Conservation (phyloP, 2,888 invertebrate genomes). For the Aleiodes testaceus region DNA sequence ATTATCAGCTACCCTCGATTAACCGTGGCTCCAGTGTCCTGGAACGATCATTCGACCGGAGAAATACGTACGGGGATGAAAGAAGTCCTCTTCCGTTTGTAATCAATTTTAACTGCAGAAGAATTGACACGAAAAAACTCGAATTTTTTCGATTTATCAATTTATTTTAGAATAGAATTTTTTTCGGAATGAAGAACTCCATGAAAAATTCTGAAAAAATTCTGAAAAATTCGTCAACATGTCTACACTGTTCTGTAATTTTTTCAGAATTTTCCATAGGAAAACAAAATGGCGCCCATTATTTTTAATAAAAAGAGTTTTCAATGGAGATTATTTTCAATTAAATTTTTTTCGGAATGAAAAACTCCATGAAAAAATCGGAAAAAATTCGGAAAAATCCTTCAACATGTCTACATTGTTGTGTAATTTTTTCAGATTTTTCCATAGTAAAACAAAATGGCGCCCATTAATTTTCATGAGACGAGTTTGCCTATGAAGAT, state of each 20-base stretch:
- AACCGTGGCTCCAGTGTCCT: slow-evolving; percentile 40
- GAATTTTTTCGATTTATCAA: too few species aligned
- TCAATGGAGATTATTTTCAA: slow-evolving; percentile 56
- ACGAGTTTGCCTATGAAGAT: slow-evolving; percentile 51
- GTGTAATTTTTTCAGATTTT: neutral
- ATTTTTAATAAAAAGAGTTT: slow-evolving; percentile 6
- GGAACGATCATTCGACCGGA: slow-evolving; percentile 37
- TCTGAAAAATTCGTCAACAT: too few species aligned
- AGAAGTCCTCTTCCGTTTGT: slow-evolving; percentile 11
- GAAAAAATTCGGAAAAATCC: too few species aligned
- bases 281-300: neutral
- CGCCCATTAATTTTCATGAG: slow-evolving; percentile 10
- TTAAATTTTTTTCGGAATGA: too few species aligned
- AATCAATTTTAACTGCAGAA: neutral
- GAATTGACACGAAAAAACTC: neutral
- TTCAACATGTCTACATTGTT: too few species aligned
- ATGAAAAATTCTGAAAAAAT: too few species aligned
- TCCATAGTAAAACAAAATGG: neutral
- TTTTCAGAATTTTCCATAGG: neutral
- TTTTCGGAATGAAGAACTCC: too few species aligned
- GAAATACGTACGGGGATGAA: slow-evolving; percentile 30
- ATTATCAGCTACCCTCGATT: slow-evolving; percentile 58
- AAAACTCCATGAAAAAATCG: too few species aligned
- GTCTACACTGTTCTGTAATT: neutral
- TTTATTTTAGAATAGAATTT: neutral